Percentiles rank a stretch among this genome's conserved stretches.
Conservation (phyloP, 2,888 invertebrate genomes). For the Lissonota sp. region DNA sequence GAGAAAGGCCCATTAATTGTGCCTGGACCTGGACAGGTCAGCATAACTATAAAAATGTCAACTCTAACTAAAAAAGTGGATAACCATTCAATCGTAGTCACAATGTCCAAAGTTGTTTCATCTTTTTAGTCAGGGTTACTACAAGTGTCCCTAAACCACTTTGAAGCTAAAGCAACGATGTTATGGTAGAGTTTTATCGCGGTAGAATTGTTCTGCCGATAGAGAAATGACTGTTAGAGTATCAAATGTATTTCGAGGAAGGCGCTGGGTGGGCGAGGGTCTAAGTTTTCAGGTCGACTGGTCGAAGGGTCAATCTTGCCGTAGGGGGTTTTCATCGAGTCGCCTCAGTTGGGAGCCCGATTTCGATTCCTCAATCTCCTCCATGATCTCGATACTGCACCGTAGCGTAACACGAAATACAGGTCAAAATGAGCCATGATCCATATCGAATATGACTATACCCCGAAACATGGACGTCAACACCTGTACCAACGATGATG, state of each 20-base stretch:
- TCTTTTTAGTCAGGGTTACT: too few species aligned
- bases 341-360: background rate
- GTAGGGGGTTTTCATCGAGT: background rate
- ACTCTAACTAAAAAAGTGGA: too few species aligned
- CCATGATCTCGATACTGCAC: background rate
- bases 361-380: slow-evolving; percentile 10
- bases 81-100: too few species aligned
- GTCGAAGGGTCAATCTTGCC: slow-evolving; percentile 57
- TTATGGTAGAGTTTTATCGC: too few species aligned
- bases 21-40: too few species aligned
- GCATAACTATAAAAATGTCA: too few species aligned
- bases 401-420: slow-evolving; percentile 4
- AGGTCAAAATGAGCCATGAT: slow-evolving; percentile 6
- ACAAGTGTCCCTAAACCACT: too few species aligned
- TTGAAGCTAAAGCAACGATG: too few species aligned
- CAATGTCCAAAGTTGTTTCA: too few species aligned
- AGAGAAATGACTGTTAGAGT: background rate
- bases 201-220: too few species aligned
- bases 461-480: background rate
- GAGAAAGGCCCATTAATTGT: too few species aligned
- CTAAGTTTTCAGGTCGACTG: slow-evolving; percentile 50
- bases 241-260: background rate
- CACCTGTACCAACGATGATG: too few species aligned
- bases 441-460: background rate
- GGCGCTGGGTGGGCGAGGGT: slow-evolving; percentile 4